Percentiles rank a stretch among this genome's conserved stretches.
These are phyloP conservation scores for Turritopsis rubra DNA, from an alignment of 30 jellyfish, hydroid and myxozoan species.

Conservation along the genomic window DNA sequence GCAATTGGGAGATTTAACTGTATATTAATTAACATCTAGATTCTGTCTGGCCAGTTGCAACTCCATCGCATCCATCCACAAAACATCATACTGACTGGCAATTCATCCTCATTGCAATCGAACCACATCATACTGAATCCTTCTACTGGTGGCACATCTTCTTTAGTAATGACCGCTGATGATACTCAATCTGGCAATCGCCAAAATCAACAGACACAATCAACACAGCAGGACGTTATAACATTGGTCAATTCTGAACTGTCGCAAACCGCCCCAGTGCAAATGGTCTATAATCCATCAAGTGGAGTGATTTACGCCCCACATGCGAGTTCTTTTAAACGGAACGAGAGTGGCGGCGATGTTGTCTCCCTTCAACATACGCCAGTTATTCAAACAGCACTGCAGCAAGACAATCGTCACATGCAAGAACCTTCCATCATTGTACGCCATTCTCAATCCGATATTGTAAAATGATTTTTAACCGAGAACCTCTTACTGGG, in stretches of 20 bases:
- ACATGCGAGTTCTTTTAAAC: constrained; percentile 23
- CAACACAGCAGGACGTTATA: constrained; percentile 49
- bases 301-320: constrained; percentile 65
- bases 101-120: constrained; percentile 54
- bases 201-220: constrained; percentile 11
- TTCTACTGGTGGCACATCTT: constrained; percentile 41
- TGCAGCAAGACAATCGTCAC: constrained; percentile 19
- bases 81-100: constrained; percentile 87
- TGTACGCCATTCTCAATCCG: neutral
- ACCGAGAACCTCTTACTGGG: neutral
- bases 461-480: neutral
- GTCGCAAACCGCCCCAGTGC: constrained; percentile 56
- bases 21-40: too few species aligned
- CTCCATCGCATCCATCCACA: constrained; percentile 95
- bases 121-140: constrained; percentile 73
- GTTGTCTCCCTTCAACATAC: constrained; percentile 39
- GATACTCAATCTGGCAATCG: constrained; percentile 7
- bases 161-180: constrained; percentile 59
- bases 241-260: constrained; percentile 46
- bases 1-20: too few species aligned
- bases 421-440: neutral
- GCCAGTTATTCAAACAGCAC: constrained; percentile 37
- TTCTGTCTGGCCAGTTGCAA: constrained; percentile 85
- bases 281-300: constrained; percentile 73
- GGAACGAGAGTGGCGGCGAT: constrained; percentile 1